Percentiles rank a stretch among this genome's conserved stretches.
Evolutionary conservation across 1,140 invertebrate genomes (phyloP).

Genomic region (Danaus melanippus): DNA sequence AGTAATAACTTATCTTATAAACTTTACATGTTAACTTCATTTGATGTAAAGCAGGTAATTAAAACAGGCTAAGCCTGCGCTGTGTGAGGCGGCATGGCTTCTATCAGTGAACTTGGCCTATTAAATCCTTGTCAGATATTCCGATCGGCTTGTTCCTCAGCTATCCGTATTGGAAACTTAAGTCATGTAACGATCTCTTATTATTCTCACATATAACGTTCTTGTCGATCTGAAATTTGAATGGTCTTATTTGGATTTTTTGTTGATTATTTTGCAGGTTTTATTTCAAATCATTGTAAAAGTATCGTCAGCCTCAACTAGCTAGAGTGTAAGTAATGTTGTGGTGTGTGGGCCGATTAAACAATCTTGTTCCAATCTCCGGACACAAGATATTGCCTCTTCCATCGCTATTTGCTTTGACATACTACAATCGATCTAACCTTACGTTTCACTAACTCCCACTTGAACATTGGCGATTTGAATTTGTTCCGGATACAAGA

Average conservation of each 20-base stretch:
- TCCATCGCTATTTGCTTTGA: conserved; percentile 12
- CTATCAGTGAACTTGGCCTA: conserved; percentile 15
- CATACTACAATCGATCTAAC: conserved; percentile 7
- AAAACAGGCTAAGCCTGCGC: conserved; percentile 13
- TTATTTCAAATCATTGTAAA: background rate
- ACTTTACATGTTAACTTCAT: conserved; percentile 12
- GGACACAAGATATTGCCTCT: conserved; percentile 12
- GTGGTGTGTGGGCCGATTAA: conserved; percentile 5
- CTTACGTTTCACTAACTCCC: conserved; percentile 4
- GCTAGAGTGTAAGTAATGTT: too few species aligned
- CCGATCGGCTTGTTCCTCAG: conserved; percentile 6
- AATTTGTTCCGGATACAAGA: too few species aligned
- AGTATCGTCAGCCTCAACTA: background rate
- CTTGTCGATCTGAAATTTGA: background rate
- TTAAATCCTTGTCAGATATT: conserved; percentile 19
- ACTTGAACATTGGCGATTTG: too few species aligned
- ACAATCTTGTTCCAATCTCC: conserved; percentile 8
- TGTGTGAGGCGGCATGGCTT: conserved; percentile 8
- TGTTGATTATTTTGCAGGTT: background rate
- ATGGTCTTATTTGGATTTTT: background rate
- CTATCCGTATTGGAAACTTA: too few species aligned
- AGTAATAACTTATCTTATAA: too few species aligned
- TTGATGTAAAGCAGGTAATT: conserved; percentile 13
- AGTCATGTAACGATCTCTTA: conserved; percentile 2
- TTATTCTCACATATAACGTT: conserved; percentile 6